Conservation (phyloP, 2,888 invertebrate species). For the Blastobasis lacticolella region DNA sequence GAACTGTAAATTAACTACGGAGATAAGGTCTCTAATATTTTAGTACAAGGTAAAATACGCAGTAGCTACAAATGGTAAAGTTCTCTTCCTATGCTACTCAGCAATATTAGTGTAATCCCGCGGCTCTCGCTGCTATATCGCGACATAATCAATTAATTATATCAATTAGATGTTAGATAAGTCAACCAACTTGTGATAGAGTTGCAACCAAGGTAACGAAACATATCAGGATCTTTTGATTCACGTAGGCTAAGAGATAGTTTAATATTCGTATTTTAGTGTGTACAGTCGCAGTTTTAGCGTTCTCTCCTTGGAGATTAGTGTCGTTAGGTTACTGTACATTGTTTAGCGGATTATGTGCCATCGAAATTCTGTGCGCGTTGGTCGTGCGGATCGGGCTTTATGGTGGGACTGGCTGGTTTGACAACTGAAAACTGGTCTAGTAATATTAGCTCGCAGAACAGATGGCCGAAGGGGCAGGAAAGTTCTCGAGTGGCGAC, state of each 20-base stretch:
- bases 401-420: too few relatives aligned
- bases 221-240: conserved; percentile 82
- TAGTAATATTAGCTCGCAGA: not conserved
- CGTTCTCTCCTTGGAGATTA: conserved; percentile 26
- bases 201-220: conserved; percentile 82
- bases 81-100: conserved; percentile 41
- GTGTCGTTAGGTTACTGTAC: conserved; percentile 11
- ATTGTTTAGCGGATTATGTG: conserved; percentile 13
- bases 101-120: conserved; percentile 53
- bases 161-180: conserved; percentile 49
- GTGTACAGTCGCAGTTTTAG: conserved; percentile 37
- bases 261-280: conserved; percentile 27
- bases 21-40: not conserved
- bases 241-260: conserved; percentile 65
- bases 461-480: too few relatives aligned
- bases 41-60: not conserved
- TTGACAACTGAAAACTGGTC: not conserved
- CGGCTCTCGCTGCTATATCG: conserved; percentile 25
- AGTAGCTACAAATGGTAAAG: conserved; percentile 3
- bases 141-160: conserved; percentile 39
- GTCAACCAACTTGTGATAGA: conserved; percentile 68
- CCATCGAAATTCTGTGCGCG: conserved; percentile 25
- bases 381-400: conserved; percentile 19
- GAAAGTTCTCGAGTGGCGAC: too few relatives aligned
- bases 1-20: conserved; percentile 11